phyloP scores from a whole-genome alignment of 2,797 vertebrate species.

The Leptoclinus maculatus region DNA sequence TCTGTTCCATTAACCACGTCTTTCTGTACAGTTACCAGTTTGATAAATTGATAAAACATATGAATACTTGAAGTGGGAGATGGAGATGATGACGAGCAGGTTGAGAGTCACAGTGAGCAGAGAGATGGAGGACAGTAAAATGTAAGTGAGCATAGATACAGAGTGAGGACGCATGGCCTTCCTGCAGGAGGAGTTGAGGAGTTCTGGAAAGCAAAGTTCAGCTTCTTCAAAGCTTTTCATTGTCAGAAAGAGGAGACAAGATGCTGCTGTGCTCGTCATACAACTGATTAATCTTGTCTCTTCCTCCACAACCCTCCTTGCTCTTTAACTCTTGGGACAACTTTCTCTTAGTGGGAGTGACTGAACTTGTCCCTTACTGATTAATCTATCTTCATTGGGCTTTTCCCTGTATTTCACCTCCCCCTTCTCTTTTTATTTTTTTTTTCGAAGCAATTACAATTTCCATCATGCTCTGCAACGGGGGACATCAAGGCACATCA shows the following conservation, averaged over 20 bases:
- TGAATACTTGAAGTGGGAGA: not conserved
- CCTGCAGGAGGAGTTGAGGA: slow-evolving; percentile 54
- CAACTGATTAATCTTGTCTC: not conserved
- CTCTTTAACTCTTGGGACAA: not conserved
- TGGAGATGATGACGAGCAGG: slow-evolving; percentile 71
- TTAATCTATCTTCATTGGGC: not conserved
- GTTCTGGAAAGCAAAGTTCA: slow-evolving; percentile 47
- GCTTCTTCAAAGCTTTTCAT: slow-evolving; percentile 5
- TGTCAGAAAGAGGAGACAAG: not conserved
- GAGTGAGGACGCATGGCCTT: not conserved
- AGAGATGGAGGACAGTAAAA: slow-evolving; percentile 44
- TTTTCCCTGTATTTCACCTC: not conserved
- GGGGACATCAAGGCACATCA: too few relatives aligned
- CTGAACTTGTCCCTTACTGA: too few relatives aligned
- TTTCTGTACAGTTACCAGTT: not conserved
- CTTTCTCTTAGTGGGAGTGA: not conserved
- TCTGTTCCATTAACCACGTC: not conserved
- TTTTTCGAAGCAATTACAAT: not conserved
- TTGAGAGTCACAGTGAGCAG: slow-evolving; percentile 77
- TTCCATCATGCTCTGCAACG: not conserved
- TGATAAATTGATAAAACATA: not conserved
- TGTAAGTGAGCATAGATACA: not conserved
- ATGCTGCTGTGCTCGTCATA: not conserved
- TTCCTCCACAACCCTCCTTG: not conserved
- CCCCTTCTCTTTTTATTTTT: too few relatives aligned